These are phyloP conservation scores for Microcebus griseorufus DNA, from an alignment of 2,113 vertebrate species.

Conservation along the genomic window DNA sequence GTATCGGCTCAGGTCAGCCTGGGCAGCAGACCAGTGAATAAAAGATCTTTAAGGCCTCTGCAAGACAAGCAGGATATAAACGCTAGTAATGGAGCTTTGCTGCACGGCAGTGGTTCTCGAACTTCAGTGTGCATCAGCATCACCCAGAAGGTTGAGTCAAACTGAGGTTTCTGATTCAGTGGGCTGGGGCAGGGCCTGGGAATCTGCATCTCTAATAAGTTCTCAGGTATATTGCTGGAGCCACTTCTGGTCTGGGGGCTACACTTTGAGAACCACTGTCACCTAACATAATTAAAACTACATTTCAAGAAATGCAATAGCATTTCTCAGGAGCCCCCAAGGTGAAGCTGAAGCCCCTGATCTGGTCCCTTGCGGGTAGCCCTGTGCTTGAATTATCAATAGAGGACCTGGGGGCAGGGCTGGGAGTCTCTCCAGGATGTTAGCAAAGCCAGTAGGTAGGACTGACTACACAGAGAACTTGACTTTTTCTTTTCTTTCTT, in stretches of 20 bases:
- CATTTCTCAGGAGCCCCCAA: neutral
- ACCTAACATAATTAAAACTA: neutral
- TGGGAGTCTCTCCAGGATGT: neutral
- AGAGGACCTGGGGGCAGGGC: neutral
- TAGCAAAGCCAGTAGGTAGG: neutral
- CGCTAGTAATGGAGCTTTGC: fast-evolving
- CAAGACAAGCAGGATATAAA: neutral
- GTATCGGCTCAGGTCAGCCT: neutral
- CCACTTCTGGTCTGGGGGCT: no score
- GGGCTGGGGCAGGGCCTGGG: neutral
- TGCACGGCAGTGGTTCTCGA: neutral
- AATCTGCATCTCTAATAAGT: neutral
- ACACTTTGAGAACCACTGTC: neutral
- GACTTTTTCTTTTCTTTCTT: neutral
- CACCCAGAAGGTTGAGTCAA: neutral
- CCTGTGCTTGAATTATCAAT: neutral
- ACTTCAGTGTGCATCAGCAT: neutral
- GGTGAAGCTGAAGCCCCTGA: neutral
- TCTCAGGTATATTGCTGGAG: neutral
- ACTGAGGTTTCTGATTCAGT: neutral
- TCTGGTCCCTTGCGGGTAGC: neutral
- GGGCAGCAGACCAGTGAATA: neutral
- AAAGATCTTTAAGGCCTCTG: neutral
- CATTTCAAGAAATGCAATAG: neutral
- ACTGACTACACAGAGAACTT: neutral